Evolutionary conservation across 64 coral and sea anemone species (phyloP), one percentile per base, ranked within the genome.

Genomic region (Anthopleura sola): DNA sequence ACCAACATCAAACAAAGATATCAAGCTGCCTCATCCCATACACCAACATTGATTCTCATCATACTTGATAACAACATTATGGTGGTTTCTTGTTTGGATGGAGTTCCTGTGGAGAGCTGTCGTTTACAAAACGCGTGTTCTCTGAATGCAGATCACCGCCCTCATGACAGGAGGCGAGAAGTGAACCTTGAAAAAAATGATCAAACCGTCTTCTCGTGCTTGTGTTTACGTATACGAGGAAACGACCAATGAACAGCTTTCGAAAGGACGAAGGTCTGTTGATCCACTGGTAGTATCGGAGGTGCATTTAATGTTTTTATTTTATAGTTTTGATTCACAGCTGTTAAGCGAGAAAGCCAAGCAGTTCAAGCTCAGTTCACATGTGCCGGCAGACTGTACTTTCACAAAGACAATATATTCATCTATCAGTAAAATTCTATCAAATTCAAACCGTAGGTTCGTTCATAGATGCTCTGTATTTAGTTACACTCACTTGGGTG

Each of bases 1-100:
- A 48, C 24, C 37, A 44, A 79, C 18, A 79, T 6, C 24, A 26
- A 79, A 79, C 76, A 79, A 79, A 79, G 76, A 71, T 71, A 13
- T 71, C 66, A 71, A 71, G 66, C 66, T 71, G 66, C 26, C 13
- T 29, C 11, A 13, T 71, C n/a, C 28, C 66, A 14, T 34, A 71
- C 13, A 16, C 26, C 66, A 71, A 71, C 66, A 71, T 34, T 32
- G 26, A 71, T 34, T 34, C 66, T 8, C 29, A 71, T 71, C 28
- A 14, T 15, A 3, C 12, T 71, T 71, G 66, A 71, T 71, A 71
- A 71, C 66, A 26, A 71, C 28, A 34, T 71, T 71, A 34, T 15
- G 26, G 66, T 71, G 66, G 28, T 2, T 31, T 34, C 1, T 36
- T 71, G 66, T 71, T 71, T 32, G 29, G 10, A 17, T 15, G 66